Conservation (phyloP, 2,888 invertebrate genomes). For the Clivina fossor region DNA sequence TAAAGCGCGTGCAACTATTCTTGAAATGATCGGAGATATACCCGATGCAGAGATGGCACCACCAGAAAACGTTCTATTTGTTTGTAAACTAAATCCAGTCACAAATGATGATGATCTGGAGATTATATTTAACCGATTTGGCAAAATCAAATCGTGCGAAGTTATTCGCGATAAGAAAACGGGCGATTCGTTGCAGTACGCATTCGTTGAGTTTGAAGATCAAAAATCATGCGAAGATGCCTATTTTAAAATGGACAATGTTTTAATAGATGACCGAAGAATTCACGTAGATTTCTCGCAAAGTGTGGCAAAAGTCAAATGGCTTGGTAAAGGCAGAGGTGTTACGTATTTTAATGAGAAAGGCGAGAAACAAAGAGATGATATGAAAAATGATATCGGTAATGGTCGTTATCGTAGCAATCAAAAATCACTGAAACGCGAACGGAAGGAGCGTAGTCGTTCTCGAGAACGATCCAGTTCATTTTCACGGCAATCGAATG, state of each 20-base stretch:
- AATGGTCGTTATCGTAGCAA: slow-evolving; percentile 40
- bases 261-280: slow-evolving; percentile 95
- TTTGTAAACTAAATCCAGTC: slow-evolving; percentile 98
- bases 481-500: slow-evolving; percentile 3
- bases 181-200: slow-evolving; percentile 96
- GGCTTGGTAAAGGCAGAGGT: slow-evolving; percentile 86
- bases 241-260: slow-evolving; percentile 99
- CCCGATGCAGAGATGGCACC: slow-evolving; percentile 97
- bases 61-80: slow-evolving; percentile 98
- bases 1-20: slow-evolving; percentile 92
- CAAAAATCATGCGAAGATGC: slow-evolving; percentile 94
- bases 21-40: slow-evolving; percentile 98
- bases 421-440: slow-evolving; percentile 25
- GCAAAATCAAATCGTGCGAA: slow-evolving; percentile 90
- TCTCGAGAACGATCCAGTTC: slow-evolving; percentile 1
- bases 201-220: slow-evolving; percentile 96
- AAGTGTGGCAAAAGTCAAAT: slow-evolving; percentile 92
- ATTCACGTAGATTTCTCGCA: slow-evolving; percentile 99
- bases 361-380: slow-evolving; percentile 43
- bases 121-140: slow-evolving; percentile 96
- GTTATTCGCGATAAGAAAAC: slow-evolving; percentile 92
- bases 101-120: slow-evolving; percentile 97
- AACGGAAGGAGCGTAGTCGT: slow-evolving; percentile 11
- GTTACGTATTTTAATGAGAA: slow-evolving; percentile 61
- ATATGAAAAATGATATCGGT: slow-evolving; percentile 40